Evolutionary conservation across 2,113 vertebrate genomes (phyloP), one percentile per base, ranked within the genome.

Genomic region (Eubucco bourcierii): DNA sequence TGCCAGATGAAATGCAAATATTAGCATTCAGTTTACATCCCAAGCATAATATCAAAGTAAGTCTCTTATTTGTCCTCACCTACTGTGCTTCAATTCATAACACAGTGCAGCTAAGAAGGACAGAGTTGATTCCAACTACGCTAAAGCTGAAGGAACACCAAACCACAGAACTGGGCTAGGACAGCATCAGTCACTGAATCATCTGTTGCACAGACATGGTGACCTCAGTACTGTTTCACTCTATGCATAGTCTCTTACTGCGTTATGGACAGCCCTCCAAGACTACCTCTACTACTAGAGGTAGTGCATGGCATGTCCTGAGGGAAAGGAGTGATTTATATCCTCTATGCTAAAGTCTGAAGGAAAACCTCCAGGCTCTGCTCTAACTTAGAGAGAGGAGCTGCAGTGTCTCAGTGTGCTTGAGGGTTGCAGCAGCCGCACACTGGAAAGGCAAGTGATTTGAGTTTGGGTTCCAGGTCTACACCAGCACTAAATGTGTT

Each of bases 151-250:
- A 81, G 41, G 31, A n/a, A 31, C n/a, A 25, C 21, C 39, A 29
- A 31, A 39, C 15, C 37, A 60, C 44, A 34, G 64, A 55, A 24
- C 8, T 3, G 4, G 70, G 14, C 52, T 24, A 41, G 64, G 53
- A n/a, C 21, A 66, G 70, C 59, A 56, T 44, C 39, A 65, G 44
- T 20, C n/a, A 39, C 24, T n/a, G 58, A 55, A 23, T 41, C 4
- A 41, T 25, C 59, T 34, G 2, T 9, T 52, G 41, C 50, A 9
- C 10, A 65, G 68, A 27, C 6, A 3, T 10, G 14, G 18, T 18
- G n/a, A 37, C 21, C 44, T 76, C n/a, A 8, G n/a, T 24, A 16
- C 33, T 0, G 0, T 71, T 85, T 41, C 15, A 4, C 12, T 12
- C 31, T 24, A 9, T 17, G 16, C 4, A 2, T 19, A 12, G 16